Conservation (phyloP, 2,113 vertebrate species). For the rat (Rattus norvegicus) region DNA sequence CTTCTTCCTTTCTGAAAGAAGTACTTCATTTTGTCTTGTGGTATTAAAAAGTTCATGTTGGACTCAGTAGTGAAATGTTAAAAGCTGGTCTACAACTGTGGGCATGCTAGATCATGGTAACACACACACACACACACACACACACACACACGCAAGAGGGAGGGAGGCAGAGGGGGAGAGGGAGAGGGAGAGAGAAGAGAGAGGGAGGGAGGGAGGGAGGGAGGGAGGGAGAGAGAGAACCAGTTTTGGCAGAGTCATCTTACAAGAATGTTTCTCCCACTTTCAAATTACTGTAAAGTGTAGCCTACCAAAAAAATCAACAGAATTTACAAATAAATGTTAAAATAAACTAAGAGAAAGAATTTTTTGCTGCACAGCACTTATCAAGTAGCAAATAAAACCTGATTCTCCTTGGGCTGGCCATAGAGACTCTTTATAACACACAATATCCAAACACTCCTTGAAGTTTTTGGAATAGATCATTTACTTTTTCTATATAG, state of each 20-base stretch:
- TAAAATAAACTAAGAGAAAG: neutral
- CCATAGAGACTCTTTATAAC: neutral
- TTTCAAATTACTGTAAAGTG: constrained; percentile 53
- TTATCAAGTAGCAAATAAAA: constrained; percentile 14
- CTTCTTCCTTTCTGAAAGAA: constrained; percentile 14
- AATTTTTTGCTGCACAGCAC: neutral
- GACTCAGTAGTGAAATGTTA: constrained; percentile 28
- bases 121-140: neutral
- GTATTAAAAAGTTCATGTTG: constrained; percentile 57
- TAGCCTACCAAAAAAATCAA: constrained; percentile 35
- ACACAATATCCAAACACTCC: neutral
- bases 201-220: neutral
- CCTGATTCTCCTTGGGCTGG: neutral
- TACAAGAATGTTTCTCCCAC: neutral
- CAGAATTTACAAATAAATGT: constrained; percentile 40
- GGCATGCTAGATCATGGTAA: neutral
- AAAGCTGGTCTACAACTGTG: neutral
- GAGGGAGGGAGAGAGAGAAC: constrained; percentile 15
- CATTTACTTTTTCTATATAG: constrained; percentile 1
- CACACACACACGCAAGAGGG: too few relatives aligned
- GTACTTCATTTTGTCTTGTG: constrained; percentile 46
- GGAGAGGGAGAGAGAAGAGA: neutral
- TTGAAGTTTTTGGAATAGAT: neutral
- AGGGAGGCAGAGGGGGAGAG: neutral
- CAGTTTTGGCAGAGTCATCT: constrained; percentile 11